These are phyloP conservation scores for Halictus ligatus DNA, from an alignment of 2,888 invertebrate species.

Conservation along the genomic window DNA sequence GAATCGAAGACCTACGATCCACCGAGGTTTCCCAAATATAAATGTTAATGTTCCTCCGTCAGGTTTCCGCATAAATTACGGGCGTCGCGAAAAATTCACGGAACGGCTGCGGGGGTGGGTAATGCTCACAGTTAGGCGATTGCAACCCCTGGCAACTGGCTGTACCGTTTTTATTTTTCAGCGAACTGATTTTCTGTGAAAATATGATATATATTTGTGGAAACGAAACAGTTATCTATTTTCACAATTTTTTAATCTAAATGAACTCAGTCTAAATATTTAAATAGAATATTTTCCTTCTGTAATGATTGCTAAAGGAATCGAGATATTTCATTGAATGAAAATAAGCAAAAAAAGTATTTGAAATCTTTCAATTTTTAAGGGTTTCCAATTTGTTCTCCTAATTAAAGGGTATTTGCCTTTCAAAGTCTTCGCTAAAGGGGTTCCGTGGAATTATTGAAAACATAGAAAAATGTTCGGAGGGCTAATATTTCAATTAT, in stretches of 20 bases:
- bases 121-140: conserved; percentile 53
- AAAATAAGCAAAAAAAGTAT: too few species aligned
- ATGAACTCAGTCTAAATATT: too few species aligned
- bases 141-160: conserved; percentile 17
- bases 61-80: conserved; percentile 64
- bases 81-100: conserved; percentile 15
- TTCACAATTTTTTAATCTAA: too few species aligned
- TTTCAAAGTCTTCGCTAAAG: not conserved
- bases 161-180: conserved; percentile 7
- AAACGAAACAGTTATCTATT: too few species aligned
- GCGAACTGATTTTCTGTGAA: not conserved
- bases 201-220: too few species aligned
- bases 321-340: too few species aligned
- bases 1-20: conserved; percentile 63
- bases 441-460: not conserved
- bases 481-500: not conserved
- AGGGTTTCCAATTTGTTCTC: too few species aligned
- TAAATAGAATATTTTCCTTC: too few species aligned
- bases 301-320: too few species aligned
- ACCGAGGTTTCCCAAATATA: conserved; percentile 65
- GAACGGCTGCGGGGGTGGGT: conserved; percentile 4
- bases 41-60: conserved; percentile 71
- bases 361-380: too few species aligned
- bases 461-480: not conserved
- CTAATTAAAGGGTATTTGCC: not conserved